A percentile compares a stretch with the other conserved stretches of the same genome.
These are phyloP conservation scores for Tyrannus savana DNA, from an alignment of 2,113 vertebrate genomes.

Conservation along the genomic window DNA sequence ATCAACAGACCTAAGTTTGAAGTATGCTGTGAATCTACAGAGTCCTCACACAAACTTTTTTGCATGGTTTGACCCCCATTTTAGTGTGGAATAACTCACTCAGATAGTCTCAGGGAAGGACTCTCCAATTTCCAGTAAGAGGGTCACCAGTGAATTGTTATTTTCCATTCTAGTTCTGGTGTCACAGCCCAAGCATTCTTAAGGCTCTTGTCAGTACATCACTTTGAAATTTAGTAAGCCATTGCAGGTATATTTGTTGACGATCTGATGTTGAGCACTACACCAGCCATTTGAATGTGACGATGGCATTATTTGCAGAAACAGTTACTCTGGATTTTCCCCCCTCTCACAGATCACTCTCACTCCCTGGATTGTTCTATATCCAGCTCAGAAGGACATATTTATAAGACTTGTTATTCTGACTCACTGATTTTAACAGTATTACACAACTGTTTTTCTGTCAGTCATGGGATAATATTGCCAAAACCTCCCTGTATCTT, in stretches of 20 bases:
- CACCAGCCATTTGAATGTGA: background rate
- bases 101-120: background rate
- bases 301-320: background rate
- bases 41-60: background rate
- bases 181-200: background rate
- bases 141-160: background rate
- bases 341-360: background rate
- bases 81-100: background rate
- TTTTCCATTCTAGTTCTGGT: conserved; percentile 30
- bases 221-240: background rate
- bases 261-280: background rate
- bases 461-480: conserved; percentile 60
- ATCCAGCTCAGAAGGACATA: conserved; percentile 58
- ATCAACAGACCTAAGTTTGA: background rate
- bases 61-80: background rate
- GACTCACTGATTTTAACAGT: conserved; percentile 59
- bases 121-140: background rate
- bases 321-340: background rate
- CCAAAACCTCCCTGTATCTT: conserved; percentile 68
- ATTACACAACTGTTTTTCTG: conserved; percentile 76
- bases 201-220: conserved; percentile 16
- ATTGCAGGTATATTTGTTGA: background rate
- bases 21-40: background rate
- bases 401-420: conserved; percentile 64
- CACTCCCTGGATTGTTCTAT: background rate